These are phyloP conservation scores for Clitarchus hookeri DNA, from an alignment of 2,888 invertebrate species.

Conservation along the genomic window DNA sequence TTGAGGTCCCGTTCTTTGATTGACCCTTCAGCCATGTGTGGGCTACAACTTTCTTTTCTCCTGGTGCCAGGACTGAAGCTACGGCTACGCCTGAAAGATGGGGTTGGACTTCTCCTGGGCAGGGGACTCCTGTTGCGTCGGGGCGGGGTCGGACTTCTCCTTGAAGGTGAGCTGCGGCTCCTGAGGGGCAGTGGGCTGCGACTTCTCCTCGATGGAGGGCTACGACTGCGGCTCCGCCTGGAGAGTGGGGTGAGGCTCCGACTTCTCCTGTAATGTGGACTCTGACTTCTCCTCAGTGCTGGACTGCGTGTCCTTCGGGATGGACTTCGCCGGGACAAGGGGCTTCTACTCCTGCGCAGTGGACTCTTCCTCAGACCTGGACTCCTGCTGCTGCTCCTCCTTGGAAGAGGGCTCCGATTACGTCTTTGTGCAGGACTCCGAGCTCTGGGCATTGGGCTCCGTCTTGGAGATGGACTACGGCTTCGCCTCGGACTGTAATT, in stretches of 20 bases:
- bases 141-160: slow-evolving; percentile 27
- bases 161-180: slow-evolving; percentile 25
- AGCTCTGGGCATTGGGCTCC: neutral
- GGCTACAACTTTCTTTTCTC: slow-evolving; percentile 26
- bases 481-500: slow-evolving; percentile 19
- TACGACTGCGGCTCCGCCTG: slow-evolving; percentile 22
- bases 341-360: neutral
- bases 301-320: slow-evolving; percentile 2
- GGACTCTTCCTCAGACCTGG: neutral
- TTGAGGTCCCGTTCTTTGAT: neutral
- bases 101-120: slow-evolving; percentile 21
- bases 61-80: slow-evolving; percentile 10
- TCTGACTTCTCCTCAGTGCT: neutral
- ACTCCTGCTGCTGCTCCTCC: neutral
- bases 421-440: neutral
- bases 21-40: neutral
- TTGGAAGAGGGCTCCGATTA: neutral
- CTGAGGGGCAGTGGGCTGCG: slow-evolving; percentile 23
- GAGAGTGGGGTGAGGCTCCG: slow-evolving; percentile 1
- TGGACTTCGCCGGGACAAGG: neutral
- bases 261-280: slow-evolving; percentile 10
- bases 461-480: neutral
- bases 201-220: slow-evolving; percentile 22
- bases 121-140: slow-evolving; percentile 30
- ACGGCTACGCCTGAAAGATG: neutral